Evolutionary conservation across 2,113 vertebrate species (phyloP).

Genomic region (Centropus bengalensis): DNA sequence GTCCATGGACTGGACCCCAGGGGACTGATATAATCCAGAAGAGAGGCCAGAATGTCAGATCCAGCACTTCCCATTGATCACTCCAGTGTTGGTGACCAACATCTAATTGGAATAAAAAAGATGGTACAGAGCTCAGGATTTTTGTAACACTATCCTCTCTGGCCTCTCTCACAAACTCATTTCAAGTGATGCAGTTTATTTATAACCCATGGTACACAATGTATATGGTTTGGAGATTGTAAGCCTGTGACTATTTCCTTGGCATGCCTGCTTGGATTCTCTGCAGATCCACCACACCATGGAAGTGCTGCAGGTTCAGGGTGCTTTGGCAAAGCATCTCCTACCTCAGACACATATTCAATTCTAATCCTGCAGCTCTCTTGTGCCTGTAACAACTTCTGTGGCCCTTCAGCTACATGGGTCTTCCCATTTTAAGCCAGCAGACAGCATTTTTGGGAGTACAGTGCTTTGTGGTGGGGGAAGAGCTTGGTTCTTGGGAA

Average conservation of each 20-base stretch:
- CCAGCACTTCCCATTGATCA: neutral
- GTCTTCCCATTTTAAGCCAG: neutral
- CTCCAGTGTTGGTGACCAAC: neutral
- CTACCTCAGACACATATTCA: neutral
- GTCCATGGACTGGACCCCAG: neutral
- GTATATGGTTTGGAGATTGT: neutral
- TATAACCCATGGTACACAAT: neutral
- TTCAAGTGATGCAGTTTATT: neutral
- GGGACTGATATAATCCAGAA: neutral
- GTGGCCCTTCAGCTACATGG: neutral
- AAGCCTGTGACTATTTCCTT: neutral
- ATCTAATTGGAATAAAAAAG: neutral
- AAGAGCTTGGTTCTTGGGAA: neutral
- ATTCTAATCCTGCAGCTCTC: neutral
- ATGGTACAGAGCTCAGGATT: neutral
- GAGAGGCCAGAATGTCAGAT: neutral
- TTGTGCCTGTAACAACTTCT: neutral
- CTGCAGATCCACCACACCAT: neutral
- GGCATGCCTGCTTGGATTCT: neutral
- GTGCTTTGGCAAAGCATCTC: neutral
- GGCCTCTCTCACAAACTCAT: neutral
- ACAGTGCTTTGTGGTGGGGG: rapidly evolving
- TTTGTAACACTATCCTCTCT: neutral
- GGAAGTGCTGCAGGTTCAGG: neutral
- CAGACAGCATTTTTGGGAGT: neutral